phyloP scores from a whole-genome alignment of 2,797 vertebrate genomes.

The Euthynnus affinis region DNA sequence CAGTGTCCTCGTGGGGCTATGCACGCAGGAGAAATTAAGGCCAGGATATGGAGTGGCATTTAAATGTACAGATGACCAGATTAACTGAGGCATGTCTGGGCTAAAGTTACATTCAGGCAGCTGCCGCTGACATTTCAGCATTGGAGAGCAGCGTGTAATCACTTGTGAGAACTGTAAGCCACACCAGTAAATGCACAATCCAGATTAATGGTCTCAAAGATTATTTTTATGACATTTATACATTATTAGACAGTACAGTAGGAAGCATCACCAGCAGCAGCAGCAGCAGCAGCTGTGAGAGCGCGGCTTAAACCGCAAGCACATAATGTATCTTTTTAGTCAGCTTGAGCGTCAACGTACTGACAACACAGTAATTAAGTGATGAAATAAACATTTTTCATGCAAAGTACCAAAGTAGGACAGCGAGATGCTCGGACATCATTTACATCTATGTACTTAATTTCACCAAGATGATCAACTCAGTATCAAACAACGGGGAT shows the following conservation, averaged over 20 bases:
- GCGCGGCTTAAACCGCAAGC: slow-evolving; percentile 11
- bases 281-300: slow-evolving; percentile 16
- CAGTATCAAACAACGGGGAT: neutral
- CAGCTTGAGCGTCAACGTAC: slow-evolving; percentile 2
- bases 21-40: slow-evolving; percentile 55
- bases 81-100: slow-evolving; percentile 60
- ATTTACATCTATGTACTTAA: neutral
- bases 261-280: slow-evolving; percentile 19
- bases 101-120: slow-evolving; percentile 56
- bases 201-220: slow-evolving; percentile 50
- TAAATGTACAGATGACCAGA: slow-evolving; percentile 70
- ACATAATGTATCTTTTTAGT: neutral
- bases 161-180: slow-evolving; percentile 47
- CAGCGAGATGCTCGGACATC: no score
- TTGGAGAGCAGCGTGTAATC: slow-evolving; percentile 48
- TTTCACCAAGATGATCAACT: neutral
- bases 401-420: neutral
- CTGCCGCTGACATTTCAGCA: slow-evolving; percentile 66
- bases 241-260: slow-evolving; percentile 25
- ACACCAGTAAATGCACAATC: slow-evolving; percentile 40
- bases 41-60: slow-evolving; percentile 59
- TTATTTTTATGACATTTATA: slow-evolving; percentile 42
- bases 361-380: slow-evolving; percentile 28
- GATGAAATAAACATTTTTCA: neutral
- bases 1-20: slow-evolving; percentile 23